phyloP scores from a whole-genome alignment of 2,113 vertebrate species.

The Aleadryas rufinucha region DNA sequence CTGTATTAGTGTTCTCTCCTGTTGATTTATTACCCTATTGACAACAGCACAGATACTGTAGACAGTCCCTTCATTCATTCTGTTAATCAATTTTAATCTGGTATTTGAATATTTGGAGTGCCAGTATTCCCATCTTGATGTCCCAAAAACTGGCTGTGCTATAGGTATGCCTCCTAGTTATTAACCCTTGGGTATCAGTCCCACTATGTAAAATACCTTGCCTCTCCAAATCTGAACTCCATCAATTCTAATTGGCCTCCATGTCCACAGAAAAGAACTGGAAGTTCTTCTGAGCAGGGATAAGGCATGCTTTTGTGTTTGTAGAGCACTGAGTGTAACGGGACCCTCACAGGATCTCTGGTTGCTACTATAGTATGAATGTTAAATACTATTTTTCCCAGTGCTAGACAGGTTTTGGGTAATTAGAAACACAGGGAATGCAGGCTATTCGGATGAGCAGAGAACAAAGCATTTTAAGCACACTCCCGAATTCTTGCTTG shows the following conservation, averaged over 20 bases:
- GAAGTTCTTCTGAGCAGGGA: neutral
- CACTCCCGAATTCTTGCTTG: neutral
- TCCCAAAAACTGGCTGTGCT: conserved; percentile 22
- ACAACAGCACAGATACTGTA: conserved; percentile 24
- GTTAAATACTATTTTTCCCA: neutral
- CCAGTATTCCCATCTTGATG: conserved; percentile 44
- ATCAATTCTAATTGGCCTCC: neutral
- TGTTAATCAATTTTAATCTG: conserved; percentile 62
- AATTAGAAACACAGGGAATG: conserved; percentile 27
- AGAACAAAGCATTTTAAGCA: conserved; percentile 11
- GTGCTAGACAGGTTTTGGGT: neutral
- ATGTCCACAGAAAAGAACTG: neutral
- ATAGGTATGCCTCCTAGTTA: neutral
- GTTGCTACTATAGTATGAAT: neutral
- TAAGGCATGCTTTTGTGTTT: conserved; percentile 8
- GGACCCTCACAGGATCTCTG: neutral
- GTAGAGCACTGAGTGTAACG: neutral
- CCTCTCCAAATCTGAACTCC: neutral
- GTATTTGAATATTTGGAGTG: conserved; percentile 61
- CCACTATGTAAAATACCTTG: neutral
- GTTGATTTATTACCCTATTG: conserved; percentile 65
- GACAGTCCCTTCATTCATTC: conserved; percentile 37
- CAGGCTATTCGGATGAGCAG: neutral
- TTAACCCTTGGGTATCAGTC: neutral
- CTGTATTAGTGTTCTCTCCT: conserved; percentile 49